These are phyloP conservation scores for Phenganax subtilis DNA, from an alignment of 92 coral and sea anemone species.

Conservation along the genomic window DNA sequence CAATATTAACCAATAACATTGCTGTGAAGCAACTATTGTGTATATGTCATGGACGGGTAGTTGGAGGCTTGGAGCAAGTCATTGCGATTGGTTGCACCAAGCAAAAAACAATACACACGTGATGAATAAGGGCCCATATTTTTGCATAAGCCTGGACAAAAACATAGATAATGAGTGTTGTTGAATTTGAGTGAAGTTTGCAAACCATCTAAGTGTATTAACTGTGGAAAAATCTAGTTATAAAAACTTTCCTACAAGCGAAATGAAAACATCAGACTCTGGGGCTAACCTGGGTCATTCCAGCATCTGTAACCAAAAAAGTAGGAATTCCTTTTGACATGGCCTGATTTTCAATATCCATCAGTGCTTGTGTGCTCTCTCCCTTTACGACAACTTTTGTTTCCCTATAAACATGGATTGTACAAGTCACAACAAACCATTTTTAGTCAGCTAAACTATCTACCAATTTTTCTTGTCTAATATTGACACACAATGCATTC, in stretches of 20 bases:
- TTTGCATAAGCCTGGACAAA: too few species aligned
- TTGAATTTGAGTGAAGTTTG: not conserved
- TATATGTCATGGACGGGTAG: too few species aligned
- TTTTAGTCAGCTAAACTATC: too few species aligned
- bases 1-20: too few species aligned
- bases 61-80: too few species aligned
- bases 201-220: not conserved
- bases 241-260: not conserved
- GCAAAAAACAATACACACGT: too few species aligned
- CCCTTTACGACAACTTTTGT: conserved; percentile 71
- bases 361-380: conserved; percentile 62
- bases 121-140: too few species aligned
- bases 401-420: conserved; percentile 43
- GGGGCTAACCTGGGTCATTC: conserved; percentile 70
- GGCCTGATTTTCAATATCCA: conserved; percentile 69
- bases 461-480: not conserved
- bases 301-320: conserved; percentile 81
- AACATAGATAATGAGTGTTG: too few species aligned
- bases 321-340: conserved; percentile 53
- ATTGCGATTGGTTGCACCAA: too few species aligned
- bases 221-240: not conserved
- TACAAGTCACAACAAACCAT: not conserved
- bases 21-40: too few species aligned
- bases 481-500: not conserved
- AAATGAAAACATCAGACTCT: not conserved